phyloP scores from a whole-genome alignment of 2,797 vertebrate species.

The Sebastes vulpes region DNA sequence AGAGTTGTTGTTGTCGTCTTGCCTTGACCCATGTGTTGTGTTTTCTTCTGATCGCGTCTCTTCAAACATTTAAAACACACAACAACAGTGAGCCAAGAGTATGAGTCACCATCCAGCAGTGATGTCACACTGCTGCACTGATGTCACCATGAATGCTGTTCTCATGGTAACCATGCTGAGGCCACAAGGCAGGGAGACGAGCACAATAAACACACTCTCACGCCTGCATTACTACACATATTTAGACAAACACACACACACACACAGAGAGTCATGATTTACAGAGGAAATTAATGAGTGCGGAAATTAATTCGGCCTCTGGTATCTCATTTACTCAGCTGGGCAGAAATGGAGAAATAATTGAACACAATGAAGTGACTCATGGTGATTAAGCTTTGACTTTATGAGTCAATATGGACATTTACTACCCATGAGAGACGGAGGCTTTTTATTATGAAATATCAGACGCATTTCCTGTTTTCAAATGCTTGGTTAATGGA shows the following conservation, averaged over 20 bases:
- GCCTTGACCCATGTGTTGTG: background rate
- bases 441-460: background rate
- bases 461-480: background rate
- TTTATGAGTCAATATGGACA: background rate
- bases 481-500: background rate
- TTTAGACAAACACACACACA: background rate
- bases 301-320: conserved; percentile 27
- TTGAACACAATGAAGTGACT: conserved; percentile 28
- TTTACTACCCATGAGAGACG: background rate
- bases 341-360: conserved; percentile 23
- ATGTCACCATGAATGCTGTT: conserved; percentile 81
- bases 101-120: conserved; percentile 80
- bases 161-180: conserved; percentile 75
- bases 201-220: background rate
- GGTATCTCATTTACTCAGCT: conserved; percentile 28
- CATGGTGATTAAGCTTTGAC: conserved; percentile 4
- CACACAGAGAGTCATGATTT: background rate
- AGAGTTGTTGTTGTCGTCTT: conserved; percentile 28
- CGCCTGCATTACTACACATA: background rate
- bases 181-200: conserved; percentile 24
- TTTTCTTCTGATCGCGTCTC: background rate
- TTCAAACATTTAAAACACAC: background rate
- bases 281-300: conserved; percentile 17
- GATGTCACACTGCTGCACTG: conserved; percentile 81
- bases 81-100: conserved; percentile 20